Conservation (phyloP, 2,797 vertebrate species). For the Rostrhamus sociabilis region DNA sequence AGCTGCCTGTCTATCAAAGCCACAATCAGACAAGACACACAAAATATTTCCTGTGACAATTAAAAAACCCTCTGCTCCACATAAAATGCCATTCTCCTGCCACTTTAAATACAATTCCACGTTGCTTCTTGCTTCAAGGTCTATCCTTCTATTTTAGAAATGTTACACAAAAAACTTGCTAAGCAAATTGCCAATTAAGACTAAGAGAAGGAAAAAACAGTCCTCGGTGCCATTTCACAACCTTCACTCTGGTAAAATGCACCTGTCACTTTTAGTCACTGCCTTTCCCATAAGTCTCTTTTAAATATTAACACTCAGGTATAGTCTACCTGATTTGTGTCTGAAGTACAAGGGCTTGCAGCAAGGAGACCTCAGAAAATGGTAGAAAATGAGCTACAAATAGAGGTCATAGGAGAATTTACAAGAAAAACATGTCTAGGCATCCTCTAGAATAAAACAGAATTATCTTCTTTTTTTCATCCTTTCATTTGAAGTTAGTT, state of each 20-base stretch:
- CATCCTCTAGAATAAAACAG: neutral
- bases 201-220: neutral
- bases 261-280: neutral
- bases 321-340: neutral
- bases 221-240: neutral
- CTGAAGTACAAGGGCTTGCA: neutral
- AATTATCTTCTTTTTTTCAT: neutral
- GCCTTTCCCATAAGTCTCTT: neutral
- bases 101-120: neutral
- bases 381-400: neutral
- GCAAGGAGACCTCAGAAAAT: neutral
- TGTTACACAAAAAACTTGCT: neutral
- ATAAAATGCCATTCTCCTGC: neutral
- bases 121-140: conserved; percentile 29
- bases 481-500: conserved; percentile 19
- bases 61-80: neutral
- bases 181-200: conserved; percentile 4
- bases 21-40: neutral
- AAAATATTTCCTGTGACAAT: neutral
- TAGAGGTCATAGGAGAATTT: neutral
- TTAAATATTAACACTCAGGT: neutral
- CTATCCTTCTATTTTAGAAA: neutral
- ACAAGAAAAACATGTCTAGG: neutral
- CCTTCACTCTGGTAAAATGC: neutral
- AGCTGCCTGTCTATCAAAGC: neutral